A percentile compares a stretch with the other conserved stretches of the same genome.
These are phyloP conservation scores for Planococcus citri DNA, from an alignment of 1,140 invertebrate genomes.

Conservation along the genomic window DNA sequence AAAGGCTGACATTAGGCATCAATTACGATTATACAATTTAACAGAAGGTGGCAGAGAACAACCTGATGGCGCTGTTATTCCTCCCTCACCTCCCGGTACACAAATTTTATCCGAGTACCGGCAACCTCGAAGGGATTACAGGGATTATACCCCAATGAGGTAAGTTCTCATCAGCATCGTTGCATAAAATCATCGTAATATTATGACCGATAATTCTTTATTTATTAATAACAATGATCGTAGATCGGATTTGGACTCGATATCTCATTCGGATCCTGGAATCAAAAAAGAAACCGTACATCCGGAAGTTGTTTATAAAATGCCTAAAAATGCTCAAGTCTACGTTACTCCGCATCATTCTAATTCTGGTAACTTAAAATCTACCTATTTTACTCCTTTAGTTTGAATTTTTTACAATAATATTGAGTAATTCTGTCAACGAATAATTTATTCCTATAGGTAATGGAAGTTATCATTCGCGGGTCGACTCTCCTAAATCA, in stretches of 20 bases:
- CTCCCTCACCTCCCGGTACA: constrained; percentile 28
- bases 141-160: constrained; percentile 37
- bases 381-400: too few relatives aligned
- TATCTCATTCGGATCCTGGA: constrained; percentile 15
- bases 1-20: constrained; percentile 59
- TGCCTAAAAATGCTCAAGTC: constrained; percentile 38
- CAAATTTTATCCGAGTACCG: constrained; percentile 37
- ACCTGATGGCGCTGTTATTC: constrained; percentile 25
- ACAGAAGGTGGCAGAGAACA: constrained; percentile 26
- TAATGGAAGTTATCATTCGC: constrained; percentile 12
- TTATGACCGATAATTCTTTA: too few relatives aligned
- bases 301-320: constrained; percentile 40
- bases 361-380: constrained; percentile 9
- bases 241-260: constrained; percentile 3
- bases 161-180: too few relatives aligned
- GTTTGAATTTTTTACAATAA: not conserved
- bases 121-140: constrained; percentile 38
- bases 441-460: constrained; percentile 19
- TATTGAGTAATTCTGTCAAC: too few relatives aligned
- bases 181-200: too few relatives aligned
- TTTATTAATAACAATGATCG: too few relatives aligned
- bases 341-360: constrained; percentile 33
- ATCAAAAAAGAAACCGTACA: constrained; percentile 31
- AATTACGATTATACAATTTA: constrained; percentile 51
- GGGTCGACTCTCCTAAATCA: constrained; percentile 26